A percentile compares a stretch with the other conserved stretches of the same genome.
Conservation (phyloP, 2,113 vertebrate genomes). For the Chloropsis hardwickii region DNA sequence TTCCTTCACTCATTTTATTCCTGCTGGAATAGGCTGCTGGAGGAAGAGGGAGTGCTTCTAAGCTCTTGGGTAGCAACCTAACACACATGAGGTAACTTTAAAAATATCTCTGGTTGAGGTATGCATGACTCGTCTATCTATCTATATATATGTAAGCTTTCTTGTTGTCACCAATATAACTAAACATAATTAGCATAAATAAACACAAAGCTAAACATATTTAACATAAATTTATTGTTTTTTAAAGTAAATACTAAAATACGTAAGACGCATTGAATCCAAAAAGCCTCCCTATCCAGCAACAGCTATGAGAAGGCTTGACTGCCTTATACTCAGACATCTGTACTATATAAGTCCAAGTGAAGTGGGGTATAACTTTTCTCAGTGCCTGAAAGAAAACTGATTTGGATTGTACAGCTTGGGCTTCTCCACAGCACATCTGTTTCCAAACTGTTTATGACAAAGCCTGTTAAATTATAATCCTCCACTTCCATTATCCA, state of each 20-base stretch:
- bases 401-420: neutral
- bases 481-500: neutral
- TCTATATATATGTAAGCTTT: neutral
- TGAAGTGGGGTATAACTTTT: neutral
- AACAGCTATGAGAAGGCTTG: neutral
- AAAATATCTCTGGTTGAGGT: neutral
- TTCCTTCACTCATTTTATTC: neutral
- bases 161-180: neutral
- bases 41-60: neutral
- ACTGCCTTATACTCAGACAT: neutral
- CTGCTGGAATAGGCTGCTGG: neutral
- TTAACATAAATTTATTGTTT: neutral
- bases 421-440: neutral
- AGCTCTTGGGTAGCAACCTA: neutral
- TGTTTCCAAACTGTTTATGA: neutral
- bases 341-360: neutral
- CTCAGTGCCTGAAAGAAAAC: neutral
- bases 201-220: neutral
- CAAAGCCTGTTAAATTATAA: neutral
- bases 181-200: neutral
- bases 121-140: neutral
- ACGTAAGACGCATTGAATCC: rapidly evolving
- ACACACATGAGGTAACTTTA: neutral
- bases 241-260: neutral
- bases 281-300: neutral